Percentiles rank a stretch among this genome's conserved stretches.
Evolutionary conservation across 2,113 vertebrate genomes (phyloP).

Genomic region (Oxyura jamaicensis): DNA sequence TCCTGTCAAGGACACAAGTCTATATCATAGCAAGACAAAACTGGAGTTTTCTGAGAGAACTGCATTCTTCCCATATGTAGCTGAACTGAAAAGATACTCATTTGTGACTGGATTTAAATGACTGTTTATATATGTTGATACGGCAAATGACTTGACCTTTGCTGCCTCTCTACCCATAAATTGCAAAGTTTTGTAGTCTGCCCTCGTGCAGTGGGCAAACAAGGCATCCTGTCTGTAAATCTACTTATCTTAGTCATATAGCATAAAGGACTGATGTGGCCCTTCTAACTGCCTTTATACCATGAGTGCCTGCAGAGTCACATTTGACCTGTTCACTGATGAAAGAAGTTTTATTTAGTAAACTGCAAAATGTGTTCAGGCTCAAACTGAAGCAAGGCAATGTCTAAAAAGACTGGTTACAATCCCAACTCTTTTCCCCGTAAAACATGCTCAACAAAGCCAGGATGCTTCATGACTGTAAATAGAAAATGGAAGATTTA

Average conservation of each 20-base stretch:
- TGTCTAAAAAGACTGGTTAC: background rate
- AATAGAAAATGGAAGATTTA: background rate
- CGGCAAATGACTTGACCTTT: background rate
- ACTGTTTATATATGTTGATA: background rate
- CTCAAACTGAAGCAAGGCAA: background rate
- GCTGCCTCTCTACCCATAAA: background rate
- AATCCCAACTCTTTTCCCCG: background rate
- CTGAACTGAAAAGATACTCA: background rate
- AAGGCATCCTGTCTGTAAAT: background rate
- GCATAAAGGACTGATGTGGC: background rate
- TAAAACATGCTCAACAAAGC: background rate
- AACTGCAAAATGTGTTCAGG: background rate
- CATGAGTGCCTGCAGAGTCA: background rate
- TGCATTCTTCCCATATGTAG: background rate
- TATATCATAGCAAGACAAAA: background rate
- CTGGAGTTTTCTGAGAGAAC: background rate
- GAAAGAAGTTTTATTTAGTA: background rate
- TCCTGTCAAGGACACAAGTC: background rate
- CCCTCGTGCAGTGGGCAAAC: rapidly evolving
- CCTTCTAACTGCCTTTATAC: background rate
- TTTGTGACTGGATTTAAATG: background rate
- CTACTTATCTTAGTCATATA: background rate
- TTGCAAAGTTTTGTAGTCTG: background rate
- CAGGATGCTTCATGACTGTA: background rate
- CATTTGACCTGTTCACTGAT: background rate